Evolutionary conservation across 2,888 invertebrate species (phyloP), one percentile per base, ranked within the genome.

Genomic region (Limnephilus rhombicus): DNA sequence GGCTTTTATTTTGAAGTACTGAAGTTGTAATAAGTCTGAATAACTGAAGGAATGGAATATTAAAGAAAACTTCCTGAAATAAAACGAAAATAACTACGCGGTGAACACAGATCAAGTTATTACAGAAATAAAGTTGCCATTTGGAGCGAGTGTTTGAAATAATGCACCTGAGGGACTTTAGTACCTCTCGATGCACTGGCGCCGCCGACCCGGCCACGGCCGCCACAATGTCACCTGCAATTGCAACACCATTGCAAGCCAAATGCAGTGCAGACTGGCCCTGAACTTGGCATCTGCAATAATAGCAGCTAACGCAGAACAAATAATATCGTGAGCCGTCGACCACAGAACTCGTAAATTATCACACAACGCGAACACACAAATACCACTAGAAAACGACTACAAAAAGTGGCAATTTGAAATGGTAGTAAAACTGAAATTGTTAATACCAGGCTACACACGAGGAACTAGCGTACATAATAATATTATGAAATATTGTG

Each of bases 301-400:
- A 86, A 86, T 45, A 86, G n/a, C 49, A 41, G 29, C 85, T 45
- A 86, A 86, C 85, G 85, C 29, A 45, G 45, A 49, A 45, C 85
- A 86, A 86, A 86, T 45, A 45, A 86, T 29, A 86, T 29, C 29
- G 49, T 45, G 24, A 37, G 29, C 49, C 85, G 29, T 24, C 85
- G 85, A 86, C 85, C 85, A 45, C 85, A 86, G 45, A 86, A 49
- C 85, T 86, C 85, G 12, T 86, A 86, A 86, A 82, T 31, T 82
- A 34, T 82, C 18, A 82, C 82, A 31, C 82, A 82, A 82, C 7
- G 68, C 68, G 24, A 7, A 68, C 37, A 68, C 24, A 3, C 68
- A 68, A 68, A 68, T n/a, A 68, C 68, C 68, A 68, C 68, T 68
- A 68, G 68, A 68, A 68, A n/a, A 68, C 24, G 68, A n/a, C 68